Evolutionary conservation across 2,888 invertebrate species (phyloP), one percentile per base, ranked within the genome.

Genomic region (Protula sp.): DNA sequence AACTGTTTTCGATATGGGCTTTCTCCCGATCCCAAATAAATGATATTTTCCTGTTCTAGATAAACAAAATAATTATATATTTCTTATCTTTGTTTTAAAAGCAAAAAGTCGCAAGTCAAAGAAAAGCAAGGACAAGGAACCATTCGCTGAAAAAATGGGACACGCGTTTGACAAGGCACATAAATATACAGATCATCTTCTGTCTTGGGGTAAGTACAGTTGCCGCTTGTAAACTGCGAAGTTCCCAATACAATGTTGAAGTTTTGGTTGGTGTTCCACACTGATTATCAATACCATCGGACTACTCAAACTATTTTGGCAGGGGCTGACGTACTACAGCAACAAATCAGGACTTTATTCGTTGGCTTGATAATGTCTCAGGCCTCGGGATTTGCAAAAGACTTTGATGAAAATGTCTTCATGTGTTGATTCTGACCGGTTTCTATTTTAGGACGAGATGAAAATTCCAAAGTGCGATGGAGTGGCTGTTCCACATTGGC

Each of bases 401-500:
- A n/a, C n/a, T n/a, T n/a, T n/a, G n/a, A n/a, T n/a, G n/a, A n/a
- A n/a, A n/a, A n/a, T n/a, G n/a, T n/a, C n/a, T n/a, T n/a, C n/a
- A n/a, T n/a, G n/a, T n/a, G n/a, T n/a, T n/a, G n/a, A n/a, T n/a
- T n/a, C n/a, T n/a, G n/a, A n/a, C n/a, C n/a, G n/a, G n/a, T n/a
- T n/a, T n/a, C n/a, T 38, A 9, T 38, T 38, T 38, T 19, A 38
- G 38, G 38, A 2, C 75, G 75, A 62, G 76, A 75, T 62, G 80
- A 78, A 61, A 67, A 67, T 29, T 78, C 79, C 3, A 68, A 71
- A 54, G 75, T 79, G 2, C 64, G 79, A 22, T 79, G 79, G 79
- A 79, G 78, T 66, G 79, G 79, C 3, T 75, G 76, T 58, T 78
- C 77, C 2, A 75, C 76, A 0, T 53, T 72, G 1, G 72, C 74